Evolutionary conservation across 2,113 vertebrate species (phyloP), one percentile per base, ranked within the genome.

Genomic region (Lophura nycthemera): DNA sequence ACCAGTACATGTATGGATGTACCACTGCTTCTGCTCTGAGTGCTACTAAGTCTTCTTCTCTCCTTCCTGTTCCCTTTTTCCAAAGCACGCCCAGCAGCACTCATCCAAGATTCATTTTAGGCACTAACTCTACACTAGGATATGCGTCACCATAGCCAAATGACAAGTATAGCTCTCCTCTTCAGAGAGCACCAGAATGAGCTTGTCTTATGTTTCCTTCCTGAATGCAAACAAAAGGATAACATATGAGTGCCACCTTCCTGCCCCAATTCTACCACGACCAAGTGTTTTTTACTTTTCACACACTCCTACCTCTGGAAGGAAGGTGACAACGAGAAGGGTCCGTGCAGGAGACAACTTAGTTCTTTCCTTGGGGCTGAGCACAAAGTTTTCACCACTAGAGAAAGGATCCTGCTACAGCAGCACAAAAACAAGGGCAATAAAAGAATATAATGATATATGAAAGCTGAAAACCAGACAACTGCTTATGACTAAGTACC

Each of bases 31-130:
- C 56, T 84, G 84, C 32, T 78, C 57, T 32, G 16, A 22, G 45
- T 8, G 5, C 52, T 85, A 13, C 57, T 64, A 66, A 86, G 75
- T 36, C 52, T 52, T n/a, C 38, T 67, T 61, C 70, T 32, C 47
- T 88, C 29, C 27, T 73, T 65, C 52, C 34, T 34, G 19, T 75
- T 70, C 38, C 70, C 24, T 63, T 64, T 42, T n/a, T 75, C 50
- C 54, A 36, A 75, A 66, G 27, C 10, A 82, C 47, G 60, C 1
- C 2, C 0, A 0, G 52, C 34, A 93, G 61, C 3, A 1, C 34
- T 75, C 13, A 0, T 60, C 34, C 83, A 67, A 60, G 24, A 87
- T 74, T 67, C 84, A 74, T 16, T 81, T 64, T 36, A 59, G 50
- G 32, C 34, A 48, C 8, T 88, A 45, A 16, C 10, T 24, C 50